Evolutionary conservation across 2,888 invertebrate species (phyloP), one percentile per base, ranked within the genome.

Genomic region (Cyclophora albipunctata): DNA sequence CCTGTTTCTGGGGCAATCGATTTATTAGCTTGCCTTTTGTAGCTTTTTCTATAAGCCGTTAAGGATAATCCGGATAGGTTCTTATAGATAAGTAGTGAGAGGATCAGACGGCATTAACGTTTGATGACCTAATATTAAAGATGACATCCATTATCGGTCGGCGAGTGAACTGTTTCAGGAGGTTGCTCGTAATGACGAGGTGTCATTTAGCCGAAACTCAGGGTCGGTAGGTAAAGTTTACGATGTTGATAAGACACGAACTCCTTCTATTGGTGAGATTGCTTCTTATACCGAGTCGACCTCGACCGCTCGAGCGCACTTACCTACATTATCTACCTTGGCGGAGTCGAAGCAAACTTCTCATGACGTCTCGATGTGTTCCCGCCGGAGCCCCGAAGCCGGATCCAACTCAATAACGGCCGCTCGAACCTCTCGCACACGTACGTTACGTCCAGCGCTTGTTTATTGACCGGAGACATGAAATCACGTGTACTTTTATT

Each of bases 171-270:
- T 54, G 45, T 40, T 51, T 54, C 55, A 51, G 47, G 43, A 45
- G 45, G 45, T 51, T 45, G 40, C 40, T 58, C 66, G 50, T 57
- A 59, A 67, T 63, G 62, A 66, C 62, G 66, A 63, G 70, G 66
- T 60, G 63, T 64, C 70, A 63, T 71, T 74, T 70, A 69, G 57
- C 62, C 57, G 48, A 57, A 61, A 57, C 54, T 53, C 46, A 60
- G 57, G 59, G 50, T 53, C 53, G 58, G 52, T 57, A 45, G 45
- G 37, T 48, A 7, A 48, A 64, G 67, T 63, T 71, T 66, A 68
- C 63, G 71, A 71, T 70, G 66, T 53, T 66, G 83, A 83, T 84
- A 83, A 79, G 80, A 75, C 82, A 82, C 81, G 81, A 62, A 54
- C 58, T 59, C 63, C 68, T 20, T 20, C 20, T 69, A 73, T 73